Evolutionary conservation across 1,140 invertebrate genomes (phyloP).

Genomic region (Philopotamus ludificatus): DNA sequence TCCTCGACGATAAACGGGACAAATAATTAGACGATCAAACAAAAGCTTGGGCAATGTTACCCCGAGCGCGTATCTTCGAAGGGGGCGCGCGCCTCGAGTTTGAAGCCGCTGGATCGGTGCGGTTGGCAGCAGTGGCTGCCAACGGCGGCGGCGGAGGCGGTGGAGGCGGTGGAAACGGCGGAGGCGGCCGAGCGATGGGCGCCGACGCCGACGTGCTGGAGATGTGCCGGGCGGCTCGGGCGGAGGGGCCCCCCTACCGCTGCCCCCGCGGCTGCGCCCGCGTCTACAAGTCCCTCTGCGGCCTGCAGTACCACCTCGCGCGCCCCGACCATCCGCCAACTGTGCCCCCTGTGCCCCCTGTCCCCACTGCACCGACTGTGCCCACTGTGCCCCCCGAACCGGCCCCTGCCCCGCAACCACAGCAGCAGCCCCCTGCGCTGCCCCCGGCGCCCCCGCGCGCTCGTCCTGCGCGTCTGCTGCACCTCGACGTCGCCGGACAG

Average conservation of each 20-base stretch:
- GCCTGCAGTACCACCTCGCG: slow-evolving; percentile 81
- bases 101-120: too few relatives aligned
- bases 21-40: too few relatives aligned
- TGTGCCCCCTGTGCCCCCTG: slow-evolving; percentile 53
- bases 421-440: slow-evolving; percentile 49
- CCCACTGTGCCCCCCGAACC: background rate
- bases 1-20: too few relatives aligned
- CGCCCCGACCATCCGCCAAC: slow-evolving; percentile 81
- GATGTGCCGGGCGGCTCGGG: slow-evolving; percentile 78
- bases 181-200: slow-evolving; percentile 56
- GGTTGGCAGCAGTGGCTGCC: too few relatives aligned
- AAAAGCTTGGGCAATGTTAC: too few relatives aligned
- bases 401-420: slow-evolving; percentile 50
- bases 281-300: slow-evolving; percentile 81
- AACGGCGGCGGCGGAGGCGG: too few relatives aligned
- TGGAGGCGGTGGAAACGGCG: too few relatives aligned
- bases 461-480: slow-evolving; percentile 50
- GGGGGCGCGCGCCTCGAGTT: too few relatives aligned
- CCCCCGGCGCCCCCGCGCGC: slow-evolving; percentile 29
- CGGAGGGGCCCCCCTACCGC: slow-evolving; percentile 77
- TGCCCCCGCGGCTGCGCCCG: slow-evolving; percentile 83
- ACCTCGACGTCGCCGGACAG: slow-evolving; percentile 36
- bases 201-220: slow-evolving; percentile 81
- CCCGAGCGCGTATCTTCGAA: too few relatives aligned
- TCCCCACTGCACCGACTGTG: slow-evolving; percentile 49